A percentile compares a stretch with the other conserved stretches of the same genome.
Conservation (phyloP, 2,888 invertebrate genomes). For the Amorpha juglandis region DNA sequence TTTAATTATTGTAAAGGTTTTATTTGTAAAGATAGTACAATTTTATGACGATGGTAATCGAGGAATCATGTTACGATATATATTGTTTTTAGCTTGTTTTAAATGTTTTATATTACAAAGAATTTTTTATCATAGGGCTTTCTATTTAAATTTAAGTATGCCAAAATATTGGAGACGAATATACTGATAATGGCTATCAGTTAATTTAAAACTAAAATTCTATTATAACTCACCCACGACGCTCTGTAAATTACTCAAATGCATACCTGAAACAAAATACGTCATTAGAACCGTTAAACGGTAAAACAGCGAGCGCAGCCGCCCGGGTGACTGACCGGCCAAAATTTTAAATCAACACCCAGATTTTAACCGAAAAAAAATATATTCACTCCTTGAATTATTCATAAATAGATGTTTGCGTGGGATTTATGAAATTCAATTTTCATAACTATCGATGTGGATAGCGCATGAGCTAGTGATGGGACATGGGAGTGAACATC, state of each 20-base stretch:
- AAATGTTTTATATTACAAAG: too few species aligned
- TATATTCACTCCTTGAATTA: slow-evolving; percentile 50
- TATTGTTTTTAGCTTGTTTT: too few species aligned
- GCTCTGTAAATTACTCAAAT: slow-evolving; percentile 14
- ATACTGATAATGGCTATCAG: too few species aligned
- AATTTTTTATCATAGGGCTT: too few species aligned
- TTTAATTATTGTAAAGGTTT: background rate
- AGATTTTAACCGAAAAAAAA: slow-evolving; percentile 63
- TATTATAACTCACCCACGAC: slow-evolving; percentile 18
- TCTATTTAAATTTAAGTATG: too few species aligned
- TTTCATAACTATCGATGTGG: background rate
- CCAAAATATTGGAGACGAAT: too few species aligned
- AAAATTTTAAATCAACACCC: slow-evolving; percentile 73
- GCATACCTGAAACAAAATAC: slow-evolving; percentile 23
- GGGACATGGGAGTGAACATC: background rate
- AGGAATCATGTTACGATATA: too few species aligned
- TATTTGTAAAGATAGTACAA: background rate
- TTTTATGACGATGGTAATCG: background rate
- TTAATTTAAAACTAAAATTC: background rate
- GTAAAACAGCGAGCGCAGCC: slow-evolving; percentile 26
- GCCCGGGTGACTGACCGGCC: slow-evolving; percentile 73
- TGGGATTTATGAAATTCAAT: slow-evolving; percentile 15
- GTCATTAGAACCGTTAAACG: slow-evolving; percentile 23
- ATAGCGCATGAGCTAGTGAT: too few species aligned
- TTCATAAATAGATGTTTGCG: slow-evolving; percentile 20